Evolutionary conservation across 2,888 invertebrate genomes (phyloP).

Genomic region (Theretra japonica): DNA sequence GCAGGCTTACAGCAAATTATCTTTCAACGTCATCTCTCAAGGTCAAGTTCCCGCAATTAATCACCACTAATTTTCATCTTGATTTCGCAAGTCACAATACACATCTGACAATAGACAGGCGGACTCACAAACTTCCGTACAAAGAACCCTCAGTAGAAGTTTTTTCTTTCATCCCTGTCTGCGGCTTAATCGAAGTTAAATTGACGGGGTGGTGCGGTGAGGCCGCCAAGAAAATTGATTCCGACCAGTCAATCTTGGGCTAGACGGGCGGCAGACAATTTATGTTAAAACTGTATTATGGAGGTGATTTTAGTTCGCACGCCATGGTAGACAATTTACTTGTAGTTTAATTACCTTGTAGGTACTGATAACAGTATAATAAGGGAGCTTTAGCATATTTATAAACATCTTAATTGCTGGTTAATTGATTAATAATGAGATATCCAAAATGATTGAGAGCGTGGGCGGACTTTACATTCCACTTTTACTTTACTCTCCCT

Average conservation of each 20-base stretch:
- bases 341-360: not conserved
- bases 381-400: too few species aligned
- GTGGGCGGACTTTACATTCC: too few species aligned
- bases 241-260: conserved; percentile 33
- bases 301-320: not conserved
- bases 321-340: too few species aligned
- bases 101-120: conserved; percentile 24
- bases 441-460: too few species aligned
- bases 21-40: conserved; percentile 8
- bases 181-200: conserved; percentile 67
- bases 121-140: conserved; percentile 32
- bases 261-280: conserved; percentile 26
- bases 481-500: too few species aligned
- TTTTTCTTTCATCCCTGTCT: conserved; percentile 53
- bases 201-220: conserved; percentile 53
- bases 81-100: conserved; percentile 36
- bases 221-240: conserved; percentile 53
- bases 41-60: conserved; percentile 11
- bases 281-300: conserved; percentile 13
- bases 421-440: too few species aligned
- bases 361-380: too few species aligned
- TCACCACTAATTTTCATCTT: conserved; percentile 30
- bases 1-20: not conserved
- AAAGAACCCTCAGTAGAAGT: conserved; percentile 43
- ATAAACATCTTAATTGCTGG: too few species aligned